Conservation (phyloP, 1,140 invertebrate species). For the Procambarus virginalis region DNA sequence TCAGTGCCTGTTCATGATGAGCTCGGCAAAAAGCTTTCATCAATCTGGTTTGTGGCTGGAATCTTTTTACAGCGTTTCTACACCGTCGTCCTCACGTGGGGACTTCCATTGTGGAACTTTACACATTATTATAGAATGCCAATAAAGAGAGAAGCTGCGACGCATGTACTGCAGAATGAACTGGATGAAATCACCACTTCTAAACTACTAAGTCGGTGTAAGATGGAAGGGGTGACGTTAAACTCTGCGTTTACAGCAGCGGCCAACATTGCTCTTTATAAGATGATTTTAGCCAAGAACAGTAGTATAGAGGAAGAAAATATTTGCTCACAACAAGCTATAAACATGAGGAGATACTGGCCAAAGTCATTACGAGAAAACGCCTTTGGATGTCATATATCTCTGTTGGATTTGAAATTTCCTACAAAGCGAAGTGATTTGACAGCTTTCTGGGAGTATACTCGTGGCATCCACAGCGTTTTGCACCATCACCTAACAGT, state of each 20-base stretch:
- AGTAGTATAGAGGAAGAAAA: constrained; percentile 20
- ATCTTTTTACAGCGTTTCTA: constrained; percentile 60
- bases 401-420: constrained; percentile 68
- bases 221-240: constrained; percentile 65
- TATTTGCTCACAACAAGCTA: constrained; percentile 57
- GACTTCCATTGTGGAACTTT: constrained; percentile 58
- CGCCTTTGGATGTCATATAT: constrained; percentile 68
- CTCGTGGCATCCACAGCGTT: constrained; percentile 48
- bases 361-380: constrained; percentile 62
- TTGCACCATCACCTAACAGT: constrained; percentile 52
- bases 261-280: constrained; percentile 61
- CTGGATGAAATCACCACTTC: constrained; percentile 64
- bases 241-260: constrained; percentile 69
- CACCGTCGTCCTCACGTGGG: constrained; percentile 50
- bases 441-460: constrained; percentile 64
- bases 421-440: constrained; percentile 48
- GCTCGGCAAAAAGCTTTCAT: constrained; percentile 28
- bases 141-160: constrained; percentile 18
- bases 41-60: constrained; percentile 11
- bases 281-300: constrained; percentile 50
- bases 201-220: constrained; percentile 54
- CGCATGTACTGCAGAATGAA: constrained; percentile 59
- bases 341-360: constrained; percentile 70
- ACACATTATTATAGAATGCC: constrained; percentile 52
- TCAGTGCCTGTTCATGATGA: constrained; percentile 62